phyloP scores from a whole-genome alignment of 2,113 vertebrate species.

The Herpailurus yagouaroundi region DNA sequence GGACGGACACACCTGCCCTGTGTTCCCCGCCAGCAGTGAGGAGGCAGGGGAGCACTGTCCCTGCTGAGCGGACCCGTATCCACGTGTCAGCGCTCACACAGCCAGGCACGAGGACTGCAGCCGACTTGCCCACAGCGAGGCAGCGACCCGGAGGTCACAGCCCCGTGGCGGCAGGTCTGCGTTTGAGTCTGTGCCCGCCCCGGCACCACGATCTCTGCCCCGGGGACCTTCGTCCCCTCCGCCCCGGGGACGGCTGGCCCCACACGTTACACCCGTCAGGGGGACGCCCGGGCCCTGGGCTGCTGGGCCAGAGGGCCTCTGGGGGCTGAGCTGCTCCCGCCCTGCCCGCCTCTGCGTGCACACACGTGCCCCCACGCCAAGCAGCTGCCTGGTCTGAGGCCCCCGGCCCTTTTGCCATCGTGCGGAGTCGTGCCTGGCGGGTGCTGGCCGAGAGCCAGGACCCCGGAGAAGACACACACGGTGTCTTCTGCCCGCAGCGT shows the following conservation, averaged over 20 bases:
- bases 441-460: neutral
- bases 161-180: neutral
- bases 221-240: neutral
- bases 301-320: neutral
- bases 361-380: neutral
- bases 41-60: rapidly evolving
- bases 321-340: neutral
- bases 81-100: neutral
- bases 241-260: neutral
- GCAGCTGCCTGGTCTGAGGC: neutral
- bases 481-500: no score
- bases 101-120: neutral
- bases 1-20: neutral
- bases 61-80: neutral
- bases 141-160: neutral
- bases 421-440: neutral
- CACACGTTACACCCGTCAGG: neutral
- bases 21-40: no score
- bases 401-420: neutral
- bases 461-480: no score
- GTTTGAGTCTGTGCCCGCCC: neutral
- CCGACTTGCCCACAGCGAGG: neutral
- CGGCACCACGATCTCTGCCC: neutral
- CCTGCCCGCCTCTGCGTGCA: neutral
- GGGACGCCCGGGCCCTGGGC: neutral